phyloP scores from a whole-genome alignment of 2,888 invertebrate genomes.

The Nemotelus nigrinus region DNA sequence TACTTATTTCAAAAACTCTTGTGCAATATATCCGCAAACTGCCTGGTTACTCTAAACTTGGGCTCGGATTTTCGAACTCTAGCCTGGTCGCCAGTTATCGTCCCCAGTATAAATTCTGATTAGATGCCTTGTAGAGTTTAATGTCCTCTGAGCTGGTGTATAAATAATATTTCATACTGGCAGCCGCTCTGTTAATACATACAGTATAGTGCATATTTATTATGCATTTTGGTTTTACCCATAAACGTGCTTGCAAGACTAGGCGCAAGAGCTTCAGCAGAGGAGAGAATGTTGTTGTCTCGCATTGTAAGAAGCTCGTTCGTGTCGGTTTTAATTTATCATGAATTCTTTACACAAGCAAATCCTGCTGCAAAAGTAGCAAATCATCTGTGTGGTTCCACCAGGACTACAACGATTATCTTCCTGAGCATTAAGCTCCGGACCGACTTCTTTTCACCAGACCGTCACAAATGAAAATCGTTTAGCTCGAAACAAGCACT shows the following conservation, averaged over 20 bases:
- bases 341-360: slow-evolving; percentile 25
- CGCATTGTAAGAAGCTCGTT: slow-evolving; percentile 35
- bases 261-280: background rate
- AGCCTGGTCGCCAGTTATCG: too few relatives aligned
- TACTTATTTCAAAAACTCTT: too few relatives aligned
- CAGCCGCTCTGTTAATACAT: background rate
- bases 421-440: background rate
- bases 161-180: slow-evolving; percentile 29
- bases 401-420: slow-evolving; percentile 6
- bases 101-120: slow-evolving; percentile 28
- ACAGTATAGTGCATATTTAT: background rate
- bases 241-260: slow-evolving; percentile 3
- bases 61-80: too few relatives aligned
- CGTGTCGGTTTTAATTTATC: slow-evolving; percentile 38
- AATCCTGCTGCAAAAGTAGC: background rate
- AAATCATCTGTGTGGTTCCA: background rate
- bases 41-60: too few relatives aligned
- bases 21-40: too few relatives aligned
- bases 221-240: slow-evolving; percentile 17
- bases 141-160: background rate
- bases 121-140: slow-evolving; percentile 16
- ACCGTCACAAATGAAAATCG: background rate
- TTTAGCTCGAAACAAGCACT: slow-evolving; percentile 22
- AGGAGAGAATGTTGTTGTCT: slow-evolving; percentile 13
- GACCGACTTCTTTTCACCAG: background rate